A percentile compares a stretch with the other conserved stretches of the same genome.
Conservation (phyloP, 2,888 invertebrate genomes). For the Caenorhabditis japonica region DNA sequence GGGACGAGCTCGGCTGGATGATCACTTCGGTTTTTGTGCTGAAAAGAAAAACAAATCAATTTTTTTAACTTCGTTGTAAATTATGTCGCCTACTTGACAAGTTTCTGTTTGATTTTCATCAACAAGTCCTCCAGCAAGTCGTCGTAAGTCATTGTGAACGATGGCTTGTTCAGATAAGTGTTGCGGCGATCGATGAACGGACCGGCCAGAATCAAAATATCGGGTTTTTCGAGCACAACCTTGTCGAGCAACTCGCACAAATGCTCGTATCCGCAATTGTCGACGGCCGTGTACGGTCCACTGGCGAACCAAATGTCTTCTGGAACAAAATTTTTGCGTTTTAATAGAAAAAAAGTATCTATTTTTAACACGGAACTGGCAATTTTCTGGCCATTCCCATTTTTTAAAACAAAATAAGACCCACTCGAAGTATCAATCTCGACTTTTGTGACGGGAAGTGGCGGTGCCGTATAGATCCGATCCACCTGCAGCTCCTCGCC, state of each 20-base stretch:
- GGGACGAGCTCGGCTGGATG: slow-evolving; percentile 36
- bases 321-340: neutral
- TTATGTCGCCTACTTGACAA: slow-evolving; percentile 40
- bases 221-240: slow-evolving; percentile 36
- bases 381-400: neutral
- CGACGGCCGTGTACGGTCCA: slow-evolving; percentile 54
- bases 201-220: slow-evolving; percentile 50
- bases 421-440: slow-evolving; percentile 9
- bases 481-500: slow-evolving; percentile 40
- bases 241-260: slow-evolving; percentile 51
- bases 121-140: slow-evolving; percentile 37
- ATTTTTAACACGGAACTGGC: too few species aligned
- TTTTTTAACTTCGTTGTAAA: neutral
- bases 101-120: slow-evolving; percentile 30
- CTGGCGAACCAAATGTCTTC: slow-evolving; percentile 51
- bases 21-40: slow-evolving; percentile 51
- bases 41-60: slow-evolving; percentile 4
- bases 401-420: neutral
- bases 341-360: too few species aligned
- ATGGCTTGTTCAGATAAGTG: slow-evolving; percentile 21
- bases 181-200: slow-evolving; percentile 58
- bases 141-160: slow-evolving; percentile 23
- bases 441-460: slow-evolving; percentile 20
- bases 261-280: slow-evolving; percentile 54
- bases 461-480: slow-evolving; percentile 17